Evolutionary conservation across 2,888 invertebrate genomes (phyloP), one percentile per base, ranked within the genome.

Genomic region (Laothoe populi): DNA sequence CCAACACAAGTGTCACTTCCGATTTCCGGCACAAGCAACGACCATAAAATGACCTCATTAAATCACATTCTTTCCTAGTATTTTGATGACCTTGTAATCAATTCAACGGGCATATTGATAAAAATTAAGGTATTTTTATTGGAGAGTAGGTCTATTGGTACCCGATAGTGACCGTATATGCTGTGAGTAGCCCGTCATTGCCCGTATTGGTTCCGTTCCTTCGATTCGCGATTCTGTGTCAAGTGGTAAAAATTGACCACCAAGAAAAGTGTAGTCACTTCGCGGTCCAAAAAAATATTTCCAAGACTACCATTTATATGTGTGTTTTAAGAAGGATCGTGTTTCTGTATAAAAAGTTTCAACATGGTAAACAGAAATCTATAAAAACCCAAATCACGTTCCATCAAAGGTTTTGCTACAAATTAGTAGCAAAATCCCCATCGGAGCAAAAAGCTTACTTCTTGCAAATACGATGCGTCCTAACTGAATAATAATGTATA

Each of bases 21-120:
- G 53, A 53, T 53, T 53, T 53, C 53, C 53, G 53, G 31, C 35
- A 19, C 35, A 10, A 48, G 26, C 16, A 8, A 31, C 35, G 16
- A 35, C 13, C 44, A 19, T 4, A 31, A 46, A 24, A 46, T 13
- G 53, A 53, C 53, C 53, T 31, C 19, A 31, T 53, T 53, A 53
- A 19, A 0, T 4, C 16, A 53, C 53, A 53, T 35, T 53, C 49
- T 16, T 49, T 26, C 26, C 4, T 44, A 38, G 13, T 38, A 2
- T 7, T 19, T 35, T 49, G 16, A 19, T 19, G 53, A 19, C 53
- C 53, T 53, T 31, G 19, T 8, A 8, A n/a, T n/a, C n/a, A n/a
- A n/a, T n/a, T n/a, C 8, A 31, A 8, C 31, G 8, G 31, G 8
- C 31, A 8, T 31, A 31, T 5, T 26, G 5, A n/a, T n/a, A n/a